Evolutionary conservation across 2,113 vertebrate species (phyloP), one percentile per base, ranked within the genome.

Genomic region (Halichoeres trimaculatus): DNA sequence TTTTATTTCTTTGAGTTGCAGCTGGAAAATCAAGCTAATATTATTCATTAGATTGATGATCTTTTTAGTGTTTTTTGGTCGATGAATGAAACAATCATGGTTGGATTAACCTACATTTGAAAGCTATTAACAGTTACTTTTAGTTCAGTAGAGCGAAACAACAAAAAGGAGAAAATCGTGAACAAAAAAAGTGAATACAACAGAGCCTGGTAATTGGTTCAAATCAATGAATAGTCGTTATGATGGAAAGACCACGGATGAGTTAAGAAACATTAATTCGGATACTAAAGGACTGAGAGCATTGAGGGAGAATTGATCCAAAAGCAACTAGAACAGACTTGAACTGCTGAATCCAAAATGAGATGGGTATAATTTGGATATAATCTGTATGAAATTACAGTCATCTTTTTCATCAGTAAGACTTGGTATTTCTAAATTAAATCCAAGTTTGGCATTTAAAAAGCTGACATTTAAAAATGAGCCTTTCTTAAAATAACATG

Each of bases 361-460:
- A 48, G 40, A 40, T 0, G 0, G 30, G 50, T 17, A 17, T 45
- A 45, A 16, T 48, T 51, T 16, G n/a, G 20, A 36, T 34, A 19
- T 20, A 13, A 19, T 69, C 50, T 45, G 20, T 40, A 22, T 69
- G 17, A 55, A 61, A 54, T 48, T 53, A n/a, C 70, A 16, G 55
- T 53, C 7, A 62, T 43, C 34, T 43, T 19, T 66, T 74, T 43
- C 72, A 60, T 60, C 38, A 67, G 45, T 45, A 20, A 43, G 26
- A 54, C 3, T 24, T 53, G 14, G 9, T 67, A 65, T 59, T 67
- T 74, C 34, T 2, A 51, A 50, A 52, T 51, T 19, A 19, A 56
- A 75, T 8, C 26, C 36, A 35, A 52, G 11, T n/a, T 3, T 75
- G 63, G n/a, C 23, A 43, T 58, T 74, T 64, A 30, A 64, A 20